A percentile compares a stretch with the other conserved stretches of the same genome.
Conservation (phyloP, 53 echinoderm and acorn worm species). For the Echinometra lucunter region DNA sequence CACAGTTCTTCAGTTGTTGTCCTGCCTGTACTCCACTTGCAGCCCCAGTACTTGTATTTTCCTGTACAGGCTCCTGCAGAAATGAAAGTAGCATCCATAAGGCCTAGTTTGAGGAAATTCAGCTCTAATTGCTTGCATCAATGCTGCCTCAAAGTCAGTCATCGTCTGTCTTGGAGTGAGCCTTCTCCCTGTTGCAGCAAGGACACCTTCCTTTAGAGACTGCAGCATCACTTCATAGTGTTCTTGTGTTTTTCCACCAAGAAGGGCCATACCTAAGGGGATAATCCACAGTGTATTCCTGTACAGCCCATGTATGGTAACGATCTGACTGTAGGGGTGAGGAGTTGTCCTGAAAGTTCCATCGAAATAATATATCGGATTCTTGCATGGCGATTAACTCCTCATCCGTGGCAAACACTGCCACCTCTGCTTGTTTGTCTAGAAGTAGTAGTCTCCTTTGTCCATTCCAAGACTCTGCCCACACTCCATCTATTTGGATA, state of each 20-base stretch:
- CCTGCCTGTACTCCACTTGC: constrained; percentile 24
- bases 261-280: constrained; percentile 54
- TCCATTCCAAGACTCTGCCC: constrained; percentile 66
- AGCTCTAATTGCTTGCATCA: constrained; percentile 64
- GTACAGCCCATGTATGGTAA: constrained; percentile 68
- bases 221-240: constrained; percentile 61
- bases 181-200: background rate
- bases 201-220: constrained; percentile 7
- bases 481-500: constrained; percentile 59
- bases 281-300: constrained; percentile 52
- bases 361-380: constrained; percentile 43
- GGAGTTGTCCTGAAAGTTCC: constrained; percentile 67
- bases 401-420: constrained; percentile 59
- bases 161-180: constrained; percentile 23
- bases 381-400: constrained; percentile 61
- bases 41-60: constrained; percentile 43
- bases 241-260: constrained; percentile 53
- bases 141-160: constrained; percentile 60
- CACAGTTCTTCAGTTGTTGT: constrained; percentile 57
- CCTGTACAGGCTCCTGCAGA: background rate
- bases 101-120: constrained; percentile 64
- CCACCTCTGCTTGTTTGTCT: constrained; percentile 33
- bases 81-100: constrained; percentile 66
- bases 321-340: constrained; percentile 58
- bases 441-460: constrained; percentile 53